These are phyloP conservation scores for Pipistrellus nathusii DNA, from an alignment of 2,797 vertebrate species.

Conservation along the genomic window DNA sequence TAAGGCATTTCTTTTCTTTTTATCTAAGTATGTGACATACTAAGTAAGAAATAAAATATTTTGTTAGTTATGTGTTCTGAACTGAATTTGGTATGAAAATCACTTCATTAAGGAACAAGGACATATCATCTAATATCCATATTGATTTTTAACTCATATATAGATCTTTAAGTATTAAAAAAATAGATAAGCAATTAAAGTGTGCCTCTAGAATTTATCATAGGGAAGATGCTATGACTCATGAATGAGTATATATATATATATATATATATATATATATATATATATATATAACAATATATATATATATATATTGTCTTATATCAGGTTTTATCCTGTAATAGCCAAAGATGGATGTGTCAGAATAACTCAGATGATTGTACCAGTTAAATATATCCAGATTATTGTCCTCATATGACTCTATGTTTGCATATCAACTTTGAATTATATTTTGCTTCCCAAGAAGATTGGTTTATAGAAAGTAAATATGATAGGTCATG, in stretches of 20 bases:
- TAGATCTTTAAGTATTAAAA: neutral
- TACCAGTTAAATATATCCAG: neutral
- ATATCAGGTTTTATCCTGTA: neutral
- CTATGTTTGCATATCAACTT: neutral
- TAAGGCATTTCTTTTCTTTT: neutral
- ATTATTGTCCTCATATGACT: neutral
- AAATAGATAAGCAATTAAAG: neutral
- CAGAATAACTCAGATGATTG: neutral
- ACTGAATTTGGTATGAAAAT: conserved; percentile 48
- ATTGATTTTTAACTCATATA: neutral
- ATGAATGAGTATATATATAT: neutral
- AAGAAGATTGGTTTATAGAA: neutral
- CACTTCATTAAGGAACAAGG: neutral
- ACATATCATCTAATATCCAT: neutral
- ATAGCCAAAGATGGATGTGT: neutral
- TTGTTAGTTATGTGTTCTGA: neutral
- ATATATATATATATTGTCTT: too few relatives aligned
- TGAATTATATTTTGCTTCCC: conserved; percentile 16
- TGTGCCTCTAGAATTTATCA: neutral
- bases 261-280: too few relatives aligned
- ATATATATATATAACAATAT: too few relatives aligned
- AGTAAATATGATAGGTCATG: conserved; percentile 25
- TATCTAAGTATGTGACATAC: neutral
- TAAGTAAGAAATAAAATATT: conserved; percentile 35
- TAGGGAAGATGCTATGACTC: neutral